Base-by-base conservation (phyloP, 2,888 invertebrate species). In the Dynastes maya region DNA sequence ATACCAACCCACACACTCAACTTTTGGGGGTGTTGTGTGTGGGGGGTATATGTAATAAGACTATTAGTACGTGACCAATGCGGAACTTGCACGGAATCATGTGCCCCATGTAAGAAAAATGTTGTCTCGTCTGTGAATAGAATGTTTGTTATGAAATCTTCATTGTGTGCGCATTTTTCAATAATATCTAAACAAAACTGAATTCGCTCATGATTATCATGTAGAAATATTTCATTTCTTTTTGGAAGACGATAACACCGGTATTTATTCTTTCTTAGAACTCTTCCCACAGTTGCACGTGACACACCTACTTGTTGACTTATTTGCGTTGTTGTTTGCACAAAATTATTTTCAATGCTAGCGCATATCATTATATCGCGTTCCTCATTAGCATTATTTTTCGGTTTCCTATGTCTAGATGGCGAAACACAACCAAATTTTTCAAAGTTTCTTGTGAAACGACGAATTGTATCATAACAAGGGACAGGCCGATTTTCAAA, bases 111-210 rank as follows among this genome's bases (percentile, higher is more conserved):
- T 29, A 63, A 63, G 32, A 8, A 29, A 29, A 63, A 63, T 8
- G 63, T 9, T 11, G 63, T 27, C 13, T 63, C 63, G 2, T 22
- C 63, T 6, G 63, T 63, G 32, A 63, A 63, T 29, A 22, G 3
- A 29, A 63, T 63, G 29, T 63, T 63, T 29, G 9, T 4, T 63
- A 63, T 11, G 8, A 63, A 63, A 63, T 63, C 32, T 11, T 29
- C 63, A 63, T 63, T 63, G 9, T 63, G 9, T 29, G 27, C 32
- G 11, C 29, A 63, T 63, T 63, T 63, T 32, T 29, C 27, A 3
- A 63, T 63, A 29, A 63, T 29, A 27, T 27, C 32, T 63, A 9
- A 27, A 63, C 63, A 63, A 63, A 63, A 63, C 63, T 63, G 63
- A 27, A 63, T 63, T 29, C 63, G 63, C 8, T 63, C 8, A 1